These are phyloP conservation scores for Anolis sagrei DNA, from an alignment of 2,113 vertebrate genomes.

Conservation along the genomic window DNA sequence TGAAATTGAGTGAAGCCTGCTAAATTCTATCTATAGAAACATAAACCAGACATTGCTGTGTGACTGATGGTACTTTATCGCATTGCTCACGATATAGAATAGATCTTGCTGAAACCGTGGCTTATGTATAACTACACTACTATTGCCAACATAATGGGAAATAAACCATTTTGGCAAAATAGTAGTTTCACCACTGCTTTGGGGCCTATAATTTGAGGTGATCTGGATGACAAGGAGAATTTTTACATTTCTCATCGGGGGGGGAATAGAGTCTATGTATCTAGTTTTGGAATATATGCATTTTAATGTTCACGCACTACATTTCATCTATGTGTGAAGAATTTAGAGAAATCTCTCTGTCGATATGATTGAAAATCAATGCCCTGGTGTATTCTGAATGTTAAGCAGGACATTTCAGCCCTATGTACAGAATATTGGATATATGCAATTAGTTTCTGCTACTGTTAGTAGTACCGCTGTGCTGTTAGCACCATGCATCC, in stretches of 20 bases:
- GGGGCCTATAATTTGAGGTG: slow-evolving; percentile 18
- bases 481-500: slow-evolving; percentile 11
- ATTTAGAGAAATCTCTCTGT: background rate
- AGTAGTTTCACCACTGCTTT: slow-evolving; percentile 28
- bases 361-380: slow-evolving; percentile 12
- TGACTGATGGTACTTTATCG: slow-evolving; percentile 41
- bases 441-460: background rate
- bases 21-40: slow-evolving; percentile 56
- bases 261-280: slow-evolving; percentile 28
- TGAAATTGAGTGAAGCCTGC: slow-evolving; percentile 79
- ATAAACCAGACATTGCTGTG: slow-evolving; percentile 25
- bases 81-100: slow-evolving; percentile 23
- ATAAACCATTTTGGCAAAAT: slow-evolving; percentile 20
- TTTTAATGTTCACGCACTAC: slow-evolving; percentile 2
- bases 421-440: background rate
- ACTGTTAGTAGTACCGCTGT: background rate
- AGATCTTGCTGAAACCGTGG: slow-evolving; percentile 42
- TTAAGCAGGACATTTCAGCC: background rate
- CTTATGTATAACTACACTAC: slow-evolving; percentile 43
- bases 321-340: slow-evolving; percentile 12
- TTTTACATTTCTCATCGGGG: background rate
- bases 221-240: slow-evolving; percentile 8
- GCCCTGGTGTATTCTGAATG: slow-evolving; percentile 7
- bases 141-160: slow-evolving; percentile 5
- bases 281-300: slow-evolving; percentile 31